Conservation (phyloP, 2,888 invertebrate species). For the Eilema caniola region DNA sequence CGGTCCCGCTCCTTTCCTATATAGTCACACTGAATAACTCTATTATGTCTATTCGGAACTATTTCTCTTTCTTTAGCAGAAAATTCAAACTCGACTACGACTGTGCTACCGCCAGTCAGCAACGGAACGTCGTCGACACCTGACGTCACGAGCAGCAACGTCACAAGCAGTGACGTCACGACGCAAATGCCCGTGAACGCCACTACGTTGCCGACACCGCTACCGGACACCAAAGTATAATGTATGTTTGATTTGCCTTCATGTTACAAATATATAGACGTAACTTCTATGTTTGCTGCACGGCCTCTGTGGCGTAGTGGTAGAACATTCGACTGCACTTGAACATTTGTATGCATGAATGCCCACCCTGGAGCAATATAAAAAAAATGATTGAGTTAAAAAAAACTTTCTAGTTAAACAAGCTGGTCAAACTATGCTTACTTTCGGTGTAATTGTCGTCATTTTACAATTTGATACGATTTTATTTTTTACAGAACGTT, state of each 20-base stretch:
- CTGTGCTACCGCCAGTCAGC: not conserved
- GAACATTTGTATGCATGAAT: too few species aligned
- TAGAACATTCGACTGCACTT: too few species aligned
- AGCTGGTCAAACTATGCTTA: too few species aligned
- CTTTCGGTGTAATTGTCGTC: too few species aligned
- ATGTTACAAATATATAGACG: not conserved
- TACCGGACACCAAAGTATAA: constrained; percentile 10
- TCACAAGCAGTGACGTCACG: constrained; percentile 5
- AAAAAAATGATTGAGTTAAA: too few species aligned
- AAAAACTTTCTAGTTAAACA: too few species aligned
- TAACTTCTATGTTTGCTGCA: not conserved
- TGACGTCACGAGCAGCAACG: constrained; percentile 20
- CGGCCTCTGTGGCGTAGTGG: too few species aligned
- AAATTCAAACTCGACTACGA: constrained; percentile 2
- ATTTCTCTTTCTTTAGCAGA: constrained; percentile 3
- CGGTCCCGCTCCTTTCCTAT: too few species aligned
- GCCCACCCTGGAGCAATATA: too few species aligned
- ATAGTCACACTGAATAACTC: too few species aligned
- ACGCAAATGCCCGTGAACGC: not conserved
- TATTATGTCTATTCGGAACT: too few species aligned
- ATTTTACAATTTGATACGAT: not conserved
- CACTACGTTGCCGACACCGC: constrained; percentile 14
- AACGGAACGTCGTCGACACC: constrained; percentile 5
- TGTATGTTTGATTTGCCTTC: constrained; percentile 3
- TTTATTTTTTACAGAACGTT: not conserved